Base-by-base conservation (phyloP, 2,797 vertebrate species). In the Rachycentron canadum region DNA sequence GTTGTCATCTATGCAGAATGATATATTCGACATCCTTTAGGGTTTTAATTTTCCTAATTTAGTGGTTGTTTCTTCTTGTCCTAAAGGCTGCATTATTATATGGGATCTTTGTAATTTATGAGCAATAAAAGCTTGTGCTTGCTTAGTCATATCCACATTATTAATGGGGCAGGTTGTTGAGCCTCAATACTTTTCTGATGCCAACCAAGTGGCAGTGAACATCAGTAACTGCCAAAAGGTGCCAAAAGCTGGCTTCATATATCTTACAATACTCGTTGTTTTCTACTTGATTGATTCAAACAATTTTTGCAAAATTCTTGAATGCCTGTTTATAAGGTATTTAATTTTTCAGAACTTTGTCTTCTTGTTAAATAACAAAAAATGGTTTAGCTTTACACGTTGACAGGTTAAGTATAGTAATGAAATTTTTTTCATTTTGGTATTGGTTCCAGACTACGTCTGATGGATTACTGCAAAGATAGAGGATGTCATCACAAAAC, bases 31-130 rank as follows among this genome's bases (percentile, higher is more conserved):
- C 10, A 7, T 58, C 11, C 3, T 57, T 2, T 23, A 14, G 28
- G 32, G 4, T 47, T 60, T 26, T 14, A 1, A 57, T 45, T 25
- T 57, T 41, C 26, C 7, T 56, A 2, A 30, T 58, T 52, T 59
- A 45, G n/a, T 58, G 13, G 3, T 53, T 40, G 11, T 8, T 70
- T 55, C 34, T 26, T 26, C 13, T 25, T 19, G 41, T 57, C 32
- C 73, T 12, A 60, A 56, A 32, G 10, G 57, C 69, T 56, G 59
- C n/a, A 23, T 55, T 59, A 49, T 63, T 1, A 1, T 41, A 41
- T 41, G 55, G 26, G 19, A 57, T 68, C 19, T 30, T 50, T 58
- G n/a, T 67, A 23, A 34, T 21, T 23, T 43, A 34, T 2, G 45
- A 59, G 21, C 5, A 57, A 49, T 57, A 41, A 57, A 57, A 17